Conservation (phyloP, 2,797 vertebrate species). For the Falco novaeseelandiae region DNA sequence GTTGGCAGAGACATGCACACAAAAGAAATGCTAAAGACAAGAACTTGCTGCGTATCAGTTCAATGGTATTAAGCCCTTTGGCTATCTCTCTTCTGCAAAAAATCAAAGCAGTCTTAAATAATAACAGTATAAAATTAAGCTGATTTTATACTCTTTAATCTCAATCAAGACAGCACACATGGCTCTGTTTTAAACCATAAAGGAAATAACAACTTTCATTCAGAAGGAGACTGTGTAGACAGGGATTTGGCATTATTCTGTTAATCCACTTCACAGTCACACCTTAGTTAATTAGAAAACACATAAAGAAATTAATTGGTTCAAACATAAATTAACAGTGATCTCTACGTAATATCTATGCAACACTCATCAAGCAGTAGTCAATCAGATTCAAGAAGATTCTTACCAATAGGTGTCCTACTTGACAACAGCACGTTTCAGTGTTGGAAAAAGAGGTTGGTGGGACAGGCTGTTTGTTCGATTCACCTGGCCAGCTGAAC, state of each 20-base stretch:
- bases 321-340: not conserved
- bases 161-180: not conserved
- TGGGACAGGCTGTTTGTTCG: not conserved
- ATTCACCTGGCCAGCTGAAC: not conserved
- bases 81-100: not conserved
- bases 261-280: constrained; percentile 11
- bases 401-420: not conserved
- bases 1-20: not conserved
- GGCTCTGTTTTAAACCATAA: not conserved
- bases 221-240: not conserved
- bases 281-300: constrained; percentile 33
- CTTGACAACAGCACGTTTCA: not conserved
- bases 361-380: not conserved
- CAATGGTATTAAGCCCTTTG: not conserved
- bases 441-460: not conserved
- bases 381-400: not conserved
- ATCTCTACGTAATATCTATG: not conserved
- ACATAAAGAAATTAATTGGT: not conserved
- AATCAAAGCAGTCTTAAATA: not conserved
- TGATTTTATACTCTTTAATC: constrained; percentile 11
- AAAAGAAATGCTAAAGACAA: not conserved
- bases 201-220: constrained; percentile 19
- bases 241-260: not conserved
- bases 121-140: not conserved
- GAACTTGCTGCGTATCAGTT: not conserved